Evolutionary conservation across 1,140 invertebrate genomes (phyloP).

Genomic region (Lepidurus apus): DNA sequence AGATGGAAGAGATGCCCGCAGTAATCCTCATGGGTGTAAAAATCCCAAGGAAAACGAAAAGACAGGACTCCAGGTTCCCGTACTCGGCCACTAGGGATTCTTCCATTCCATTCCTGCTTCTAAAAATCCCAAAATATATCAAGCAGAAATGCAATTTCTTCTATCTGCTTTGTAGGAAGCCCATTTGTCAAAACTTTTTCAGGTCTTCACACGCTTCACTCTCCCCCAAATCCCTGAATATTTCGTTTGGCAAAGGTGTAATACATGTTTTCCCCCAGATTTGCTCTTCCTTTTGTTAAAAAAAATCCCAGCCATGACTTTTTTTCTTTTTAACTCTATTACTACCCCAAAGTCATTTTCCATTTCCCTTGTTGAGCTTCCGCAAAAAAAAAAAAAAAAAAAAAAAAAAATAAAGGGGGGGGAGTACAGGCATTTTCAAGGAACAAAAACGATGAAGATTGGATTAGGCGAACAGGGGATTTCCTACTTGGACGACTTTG

Average conservation of each 20-base stretch:
- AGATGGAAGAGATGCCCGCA: not conserved
- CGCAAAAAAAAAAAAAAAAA: not conserved
- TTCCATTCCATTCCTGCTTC: not conserved
- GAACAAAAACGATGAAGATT: not conserved
- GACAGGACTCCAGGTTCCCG: not conserved
- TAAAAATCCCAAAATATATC: slow-evolving; percentile 19
- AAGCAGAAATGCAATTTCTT: slow-evolving; percentile 16
- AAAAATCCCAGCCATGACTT: too few relatives aligned
- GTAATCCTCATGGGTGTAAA: not conserved
- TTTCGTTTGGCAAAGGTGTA: not conserved
- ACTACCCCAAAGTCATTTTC: too few relatives aligned
- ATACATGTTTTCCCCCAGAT: not conserved
- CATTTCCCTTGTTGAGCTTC: too few relatives aligned
- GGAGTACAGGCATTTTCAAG: not conserved
- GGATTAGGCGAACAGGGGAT: slow-evolving; percentile 6
- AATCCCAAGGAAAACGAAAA: not conserved
- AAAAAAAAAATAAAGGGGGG: not conserved
- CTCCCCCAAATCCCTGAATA: not conserved
- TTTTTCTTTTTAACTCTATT: too few relatives aligned
- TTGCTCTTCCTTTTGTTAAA: too few relatives aligned
- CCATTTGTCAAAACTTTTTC: slow-evolving; percentile 16
- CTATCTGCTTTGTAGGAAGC: not conserved
- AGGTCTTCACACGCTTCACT: not conserved
- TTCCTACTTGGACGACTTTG: not conserved
- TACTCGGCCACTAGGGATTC: slow-evolving; percentile 1